Percentiles rank a stretch among this genome's conserved stretches.
Evolutionary conservation across 1,140 invertebrate species (phyloP).

Genomic region (Leptoteleia sp.): DNA sequence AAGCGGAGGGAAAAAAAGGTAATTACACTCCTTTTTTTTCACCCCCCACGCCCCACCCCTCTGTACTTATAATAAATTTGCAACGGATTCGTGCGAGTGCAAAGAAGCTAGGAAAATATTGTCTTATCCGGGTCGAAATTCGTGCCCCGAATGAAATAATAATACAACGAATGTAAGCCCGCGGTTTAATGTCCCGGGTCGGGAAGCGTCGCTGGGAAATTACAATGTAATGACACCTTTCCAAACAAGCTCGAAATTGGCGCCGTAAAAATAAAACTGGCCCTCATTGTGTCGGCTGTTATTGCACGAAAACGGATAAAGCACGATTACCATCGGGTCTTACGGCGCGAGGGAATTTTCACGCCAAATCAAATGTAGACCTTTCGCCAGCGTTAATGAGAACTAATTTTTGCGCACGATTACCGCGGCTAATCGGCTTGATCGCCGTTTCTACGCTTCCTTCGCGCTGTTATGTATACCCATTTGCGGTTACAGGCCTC

Average conservation of each 20-base stretch:
- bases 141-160: constrained; percentile 29
- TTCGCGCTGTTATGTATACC: constrained; percentile 23
- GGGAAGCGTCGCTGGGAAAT: constrained; percentile 26
- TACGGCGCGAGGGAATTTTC: constrained; percentile 45
- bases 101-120: constrained; percentile 30
- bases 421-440: constrained; percentile 46
- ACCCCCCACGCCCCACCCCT: too few relatives aligned
- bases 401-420: constrained; percentile 62
- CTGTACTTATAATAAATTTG: too few relatives aligned
- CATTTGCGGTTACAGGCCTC: constrained; percentile 22
- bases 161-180: constrained; percentile 37
- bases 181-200: constrained; percentile 26
- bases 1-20: too few relatives aligned
- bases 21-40: too few relatives aligned
- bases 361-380: constrained; percentile 58
- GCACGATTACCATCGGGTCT: constrained; percentile 51
- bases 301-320: constrained; percentile 57
- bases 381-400: constrained; percentile 53
- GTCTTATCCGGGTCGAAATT: constrained; percentile 21
- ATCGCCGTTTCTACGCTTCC: constrained; percentile 47
- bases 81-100: too few relatives aligned
- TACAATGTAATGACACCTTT: constrained; percentile 52
- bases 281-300: constrained; percentile 20
- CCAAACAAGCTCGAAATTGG: constrained; percentile 54
- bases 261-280: constrained; percentile 46